Evolutionary conservation across 2,797 vertebrate species (phyloP), one percentile per base, ranked within the genome.

Genomic region (Acanthornis magna): DNA sequence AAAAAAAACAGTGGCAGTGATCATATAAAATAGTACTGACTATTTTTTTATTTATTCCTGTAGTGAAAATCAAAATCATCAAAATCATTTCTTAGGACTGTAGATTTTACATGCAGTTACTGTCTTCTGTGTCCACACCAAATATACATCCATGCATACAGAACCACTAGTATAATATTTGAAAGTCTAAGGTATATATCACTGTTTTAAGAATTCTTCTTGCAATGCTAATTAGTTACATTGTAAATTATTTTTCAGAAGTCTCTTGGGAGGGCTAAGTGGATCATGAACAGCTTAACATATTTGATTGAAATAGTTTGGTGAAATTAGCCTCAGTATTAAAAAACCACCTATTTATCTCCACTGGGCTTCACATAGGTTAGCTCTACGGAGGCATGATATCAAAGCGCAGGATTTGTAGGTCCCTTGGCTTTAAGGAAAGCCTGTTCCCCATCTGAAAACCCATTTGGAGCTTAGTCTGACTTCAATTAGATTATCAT

Each of bases 401-500:
- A 75, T 83, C 70, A 93, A 88, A 91, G 85, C 47, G 75, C 15
- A 26, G 60, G 54, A 83, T 94, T 23, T 78, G 48, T 85, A 68
- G 26, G 22, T 72, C 53, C 40, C 81, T 62, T 65, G 2, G 5
- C 57, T 83, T 85, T 53, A 77, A 88, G 70, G 26, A 86, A 85
- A 87, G 43, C 15, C 57, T 60, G 21, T 60, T 91, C 57, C 84
- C 73, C 7, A 1, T 89, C 40, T 79, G 71, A 93, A 95, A 93
- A 66, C 26, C 70, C 36, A 32, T 72, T 91, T 85, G 68, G 42
- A 79, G 62, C 42, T 82, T 70, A 73, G 77, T 30, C 67, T 91
- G 73, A 54, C 80, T 93, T 94, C 85, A 91, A 53, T 95, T 95
- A 92, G 57, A 65, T 61, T 75, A 78, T 88, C 85, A 75, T 62